Base-by-base conservation (phyloP, 1,140 invertebrate species). In the Danaus melanippus region DNA sequence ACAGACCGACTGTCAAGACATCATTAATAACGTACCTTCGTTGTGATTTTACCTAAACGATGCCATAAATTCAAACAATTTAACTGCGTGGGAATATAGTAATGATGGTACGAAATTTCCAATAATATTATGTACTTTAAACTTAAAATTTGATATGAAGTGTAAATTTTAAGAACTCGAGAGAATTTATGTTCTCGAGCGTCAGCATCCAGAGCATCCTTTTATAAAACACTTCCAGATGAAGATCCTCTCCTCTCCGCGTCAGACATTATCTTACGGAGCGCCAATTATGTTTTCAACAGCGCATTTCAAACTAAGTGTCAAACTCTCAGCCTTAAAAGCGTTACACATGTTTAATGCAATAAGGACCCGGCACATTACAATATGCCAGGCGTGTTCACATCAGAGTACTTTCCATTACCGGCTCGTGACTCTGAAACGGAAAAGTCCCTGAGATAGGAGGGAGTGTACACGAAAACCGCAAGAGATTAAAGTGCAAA, bases 1-100 rank as follows among this genome's bases (percentile, higher is more conserved):
- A 84, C 67, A 76, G 56, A 32, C 62, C 57, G 46, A 57, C 58
- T 74, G 81, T 74, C 74, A 60, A 43, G 56, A 75, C 62, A 84
- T 81, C 79, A 81, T 84, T 79, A 79, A 81, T 84, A 79, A 74
- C 48, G 39, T 12, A 32, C 42, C 15, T 50, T 50, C 12, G 17
- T 32, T 32, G 21, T 32, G 2, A 42, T 49, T 58, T 58, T 41
- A 15, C 21, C 46, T 46, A 49, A 53, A 58, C 48, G 21, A 32
- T 32, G 21, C 42, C 46, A 44, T 49, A 54, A 58, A 52, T 62
- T 62, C 56, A 46, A 47, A 46, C 46, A 40, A 41, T 32, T 10
- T 15, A 39, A 10, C 32, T 7, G 42, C 50, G 53, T 48, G 53
- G 46, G 47, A 53, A 50, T 15, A 17, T 12, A 9, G 12, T 40